Evolutionary conservation across 2,797 vertebrate genomes (phyloP), one percentile per base, ranked within the genome.

Genomic region (Phrynocephalus vlangalii): DNA sequence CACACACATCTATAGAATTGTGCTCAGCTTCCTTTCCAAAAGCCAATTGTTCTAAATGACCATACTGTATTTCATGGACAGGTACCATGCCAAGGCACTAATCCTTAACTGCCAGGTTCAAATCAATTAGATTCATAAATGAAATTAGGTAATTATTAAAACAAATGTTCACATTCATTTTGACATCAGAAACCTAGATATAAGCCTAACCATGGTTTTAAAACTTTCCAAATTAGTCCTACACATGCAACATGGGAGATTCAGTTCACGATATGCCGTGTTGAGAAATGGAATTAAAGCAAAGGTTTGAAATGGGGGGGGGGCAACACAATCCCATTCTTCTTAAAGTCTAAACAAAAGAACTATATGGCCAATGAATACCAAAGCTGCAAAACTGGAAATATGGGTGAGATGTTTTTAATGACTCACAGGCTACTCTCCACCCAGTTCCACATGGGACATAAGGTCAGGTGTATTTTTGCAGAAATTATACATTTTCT

Each of bases 211-310:
- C 60, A 80, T 72, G 56, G 20, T 24, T 79, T 38, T 24, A 73
- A 73, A 79, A 66, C 28, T 15, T 84, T 67, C 70, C 76, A 79
- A 63, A 86, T 86, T 72, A 79, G 77, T 75, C 73, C 68, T 88
- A 73, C 33, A 88, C 50, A 71, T 38, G 38, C 33, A 78, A 79
- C 8, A 79, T 33, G 44, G 79, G 84, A 85, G 38, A 44, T 72
- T 8, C 26, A 71, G 56, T 79, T 71, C 33, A 22, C 67, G 71
- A 86, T 50, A 71, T 80, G 68, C 7, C 56, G 4, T 66, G 28
- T 18, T 18, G 52, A 38, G 26, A 60, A 81, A 56, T 13, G 16
- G 60, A 63, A 63, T 63, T 63, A 63, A 63, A 63, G 60, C 13
- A 15, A 63, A 44, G 16, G 18, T 63, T 63, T 63, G 60, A 63